These are phyloP conservation scores for Diploscapter pachys DNA, from an alignment of 1,140 invertebrate species.

Conservation along the genomic window DNA sequence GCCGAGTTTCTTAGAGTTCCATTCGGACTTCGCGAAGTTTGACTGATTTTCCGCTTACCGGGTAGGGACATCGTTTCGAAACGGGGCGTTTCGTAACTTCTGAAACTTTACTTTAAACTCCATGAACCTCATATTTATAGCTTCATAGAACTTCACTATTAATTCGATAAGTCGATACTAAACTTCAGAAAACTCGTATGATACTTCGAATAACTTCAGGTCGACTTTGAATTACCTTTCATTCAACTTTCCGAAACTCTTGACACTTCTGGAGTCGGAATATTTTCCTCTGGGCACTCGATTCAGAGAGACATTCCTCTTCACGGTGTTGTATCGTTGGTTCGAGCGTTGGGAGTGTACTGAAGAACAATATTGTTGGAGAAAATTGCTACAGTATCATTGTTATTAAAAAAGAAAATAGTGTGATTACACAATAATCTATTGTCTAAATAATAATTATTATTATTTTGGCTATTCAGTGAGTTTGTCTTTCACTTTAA, in stretches of 20 bases:
- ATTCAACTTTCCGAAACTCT: conserved; percentile 41
- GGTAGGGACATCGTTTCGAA: conserved; percentile 53
- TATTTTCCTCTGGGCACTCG: conserved; percentile 10
- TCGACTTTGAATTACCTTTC: background rate
- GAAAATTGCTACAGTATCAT: too few relatives aligned
- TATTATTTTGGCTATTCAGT: too few relatives aligned
- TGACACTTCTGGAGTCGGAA: conserved; percentile 55
- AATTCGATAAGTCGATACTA: too few relatives aligned
- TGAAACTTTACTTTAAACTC: background rate
- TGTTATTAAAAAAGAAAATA: too few relatives aligned
- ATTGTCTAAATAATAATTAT: too few relatives aligned
- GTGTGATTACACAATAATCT: too few relatives aligned
- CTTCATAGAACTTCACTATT: background rate
- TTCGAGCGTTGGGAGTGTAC: conserved; percentile 49
- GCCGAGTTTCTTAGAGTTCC: conserved; percentile 27
- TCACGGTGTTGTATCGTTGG: conserved; percentile 49
- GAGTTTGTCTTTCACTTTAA: too few relatives aligned
- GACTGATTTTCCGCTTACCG: conserved; percentile 49
- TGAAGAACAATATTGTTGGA: conserved; percentile 19
- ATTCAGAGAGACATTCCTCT: conserved; percentile 46
- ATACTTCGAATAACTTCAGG: too few relatives aligned
- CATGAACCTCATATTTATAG: background rate
- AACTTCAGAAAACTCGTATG: too few relatives aligned
- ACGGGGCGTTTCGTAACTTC: conserved; percentile 29
- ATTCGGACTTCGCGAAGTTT: conserved; percentile 39